Evolutionary conservation across 2,797 vertebrate genomes (phyloP), one percentile per base, ranked within the genome.

Genomic region (Coluber constrictor): DNA sequence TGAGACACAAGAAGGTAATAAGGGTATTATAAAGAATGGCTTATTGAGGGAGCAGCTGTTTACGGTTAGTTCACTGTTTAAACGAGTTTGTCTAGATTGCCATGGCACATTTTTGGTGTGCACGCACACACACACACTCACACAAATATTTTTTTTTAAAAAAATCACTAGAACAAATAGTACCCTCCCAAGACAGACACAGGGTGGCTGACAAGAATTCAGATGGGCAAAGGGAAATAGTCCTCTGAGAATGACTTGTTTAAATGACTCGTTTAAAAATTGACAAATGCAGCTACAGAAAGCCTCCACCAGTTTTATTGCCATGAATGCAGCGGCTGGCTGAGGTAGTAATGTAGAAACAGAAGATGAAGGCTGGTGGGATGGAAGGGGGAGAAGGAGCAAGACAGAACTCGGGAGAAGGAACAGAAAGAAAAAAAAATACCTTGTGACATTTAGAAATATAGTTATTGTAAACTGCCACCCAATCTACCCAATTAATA

Each of bases 31-130:
- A 98, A 98, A 99, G 99, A 99, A 99, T 98, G 98, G 98, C 98
- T 98, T 99, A 99, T 98, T 98, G 98, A 99, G 98, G 98, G 98
- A 98, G 98, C 99, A 99, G 99, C 99, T 99, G 99, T 99, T 99
- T 99, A 98, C 98, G 98, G 99, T 97, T 96, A 97, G 97, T 97
- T 97, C 97, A 96, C 97, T 98, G 97, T 97, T 97, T 97, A 97
- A 97, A 97, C 96, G 97, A 97, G 97, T 97, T 98, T 97, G 97
- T 97, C 96, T 97, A 97, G 96, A 97, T 97, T 97, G 96, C 96
- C 96, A 97, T 95, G 97, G 96, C 96, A 97, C 97, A 96, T 97
- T 98, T 92, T 98, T 97, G 96, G 97, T 96, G 95, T 32, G 59
- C 23, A 70, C 2, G 0, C 32, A 11, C 32, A 3, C 37, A 18